Evolutionary conservation across 1,140 invertebrate genomes (phyloP).

Genomic region (Micrasema minimum): DNA sequence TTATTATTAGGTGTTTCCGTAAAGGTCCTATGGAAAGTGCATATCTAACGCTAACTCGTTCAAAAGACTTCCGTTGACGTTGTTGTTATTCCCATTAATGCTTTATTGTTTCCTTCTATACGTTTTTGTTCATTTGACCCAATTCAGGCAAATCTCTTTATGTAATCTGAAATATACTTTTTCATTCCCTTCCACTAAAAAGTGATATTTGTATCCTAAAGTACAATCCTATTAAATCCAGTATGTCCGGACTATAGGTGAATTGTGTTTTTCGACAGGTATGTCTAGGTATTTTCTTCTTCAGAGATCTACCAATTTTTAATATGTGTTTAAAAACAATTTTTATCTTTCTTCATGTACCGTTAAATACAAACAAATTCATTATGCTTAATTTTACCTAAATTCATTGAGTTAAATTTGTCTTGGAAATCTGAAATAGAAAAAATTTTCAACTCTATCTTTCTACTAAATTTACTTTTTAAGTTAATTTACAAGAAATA

Average conservation of each 20-base stretch:
- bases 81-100: slow-evolving; percentile 54
- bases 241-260: slow-evolving; percentile 55
- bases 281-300: slow-evolving; percentile 53
- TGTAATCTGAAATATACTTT: slow-evolving; percentile 54
- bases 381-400: slow-evolving; percentile 49
- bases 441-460: slow-evolving; percentile 40
- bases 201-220: slow-evolving; percentile 54
- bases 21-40: slow-evolving; percentile 56
- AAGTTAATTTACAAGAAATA: slow-evolving; percentile 36
- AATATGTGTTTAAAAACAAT: slow-evolving; percentile 43
- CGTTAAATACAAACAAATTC: slow-evolving; percentile 42
- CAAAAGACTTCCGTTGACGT: slow-evolving; percentile 50
- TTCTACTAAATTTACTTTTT: slow-evolving; percentile 36
- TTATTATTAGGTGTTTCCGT: slow-evolving; percentile 50
- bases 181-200: slow-evolving; percentile 56
- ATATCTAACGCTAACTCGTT: slow-evolving; percentile 55
- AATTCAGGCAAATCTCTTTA: slow-evolving; percentile 55
- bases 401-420: slow-evolving; percentile 40
- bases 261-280: slow-evolving; percentile 54
- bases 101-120: slow-evolving; percentile 49
- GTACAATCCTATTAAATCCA: slow-evolving; percentile 55
- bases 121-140: slow-evolving; percentile 58
- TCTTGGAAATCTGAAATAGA: slow-evolving; percentile 27
- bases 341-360: slow-evolving; percentile 36
- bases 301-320: slow-evolving; percentile 7